Evolutionary conservation across 2,888 invertebrate species (phyloP).

Genomic region (Tenthredo amoena): DNA sequence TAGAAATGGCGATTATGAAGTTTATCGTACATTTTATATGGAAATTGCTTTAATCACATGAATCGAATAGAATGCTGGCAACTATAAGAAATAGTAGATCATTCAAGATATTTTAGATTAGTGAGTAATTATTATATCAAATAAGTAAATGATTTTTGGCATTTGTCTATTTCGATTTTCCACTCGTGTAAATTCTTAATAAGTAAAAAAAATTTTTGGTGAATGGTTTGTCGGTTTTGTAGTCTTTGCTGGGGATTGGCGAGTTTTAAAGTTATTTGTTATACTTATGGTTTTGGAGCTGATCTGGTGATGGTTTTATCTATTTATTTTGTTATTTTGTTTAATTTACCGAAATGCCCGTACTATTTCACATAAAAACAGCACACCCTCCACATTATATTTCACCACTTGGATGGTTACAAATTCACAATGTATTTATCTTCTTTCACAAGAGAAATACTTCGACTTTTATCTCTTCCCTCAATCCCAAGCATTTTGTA

Average conservation of each 20-base stretch:
- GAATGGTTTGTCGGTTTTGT: slow-evolving; percentile 53
- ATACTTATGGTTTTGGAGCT: slow-evolving; percentile 59
- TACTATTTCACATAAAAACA: slow-evolving; percentile 36
- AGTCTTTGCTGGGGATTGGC: slow-evolving; percentile 52
- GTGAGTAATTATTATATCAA: background rate
- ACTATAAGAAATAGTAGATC: background rate
- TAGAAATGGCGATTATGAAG: background rate
- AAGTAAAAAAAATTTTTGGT: slow-evolving; percentile 50
- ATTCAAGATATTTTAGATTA: background rate
- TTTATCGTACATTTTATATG: background rate
- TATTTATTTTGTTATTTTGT: slow-evolving; percentile 12
- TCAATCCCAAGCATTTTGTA: slow-evolving; percentile 52
- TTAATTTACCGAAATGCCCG: slow-evolving; percentile 23
- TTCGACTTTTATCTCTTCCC: slow-evolving; percentile 7
- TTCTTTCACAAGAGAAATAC: slow-evolving; percentile 3
- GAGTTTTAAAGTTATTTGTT: slow-evolving; percentile 49
- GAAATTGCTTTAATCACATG: background rate
- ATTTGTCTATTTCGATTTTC: slow-evolving; percentile 50
- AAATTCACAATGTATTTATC: slow-evolving; percentile 16
- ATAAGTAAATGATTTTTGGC: slow-evolving; percentile 1
- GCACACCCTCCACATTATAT: slow-evolving; percentile 35
- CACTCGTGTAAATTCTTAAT: slow-evolving; percentile 32
- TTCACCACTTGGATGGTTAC: slow-evolving; percentile 21
- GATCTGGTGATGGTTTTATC: slow-evolving; percentile 65
- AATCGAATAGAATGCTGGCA: background rate